These are phyloP conservation scores for Drosophila takahashii DNA, from an alignment of 1,140 invertebrate genomes.

Conservation along the genomic window DNA sequence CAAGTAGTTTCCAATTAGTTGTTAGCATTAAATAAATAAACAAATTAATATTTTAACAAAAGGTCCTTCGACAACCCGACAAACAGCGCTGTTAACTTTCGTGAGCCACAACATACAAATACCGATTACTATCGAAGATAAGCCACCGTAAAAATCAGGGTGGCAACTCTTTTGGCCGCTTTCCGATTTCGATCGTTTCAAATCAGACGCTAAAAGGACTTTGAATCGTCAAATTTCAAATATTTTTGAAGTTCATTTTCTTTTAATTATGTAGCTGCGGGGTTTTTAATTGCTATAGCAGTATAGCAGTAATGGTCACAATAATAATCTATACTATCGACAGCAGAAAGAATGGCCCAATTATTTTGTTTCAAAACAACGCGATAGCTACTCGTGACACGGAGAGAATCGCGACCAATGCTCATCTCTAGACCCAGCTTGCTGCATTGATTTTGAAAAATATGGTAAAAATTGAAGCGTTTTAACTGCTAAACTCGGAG, in stretches of 20 bases:
- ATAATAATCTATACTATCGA: too few relatives aligned
- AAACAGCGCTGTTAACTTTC: background rate
- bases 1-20: too few relatives aligned
- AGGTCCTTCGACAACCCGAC: background rate
- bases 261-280: too few relatives aligned
- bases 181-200: too few relatives aligned
- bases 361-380: background rate
- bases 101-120: background rate
- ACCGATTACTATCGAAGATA: conserved; percentile 1
- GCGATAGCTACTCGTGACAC: background rate
- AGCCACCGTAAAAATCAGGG: too few relatives aligned
- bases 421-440: background rate
- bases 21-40: too few relatives aligned
- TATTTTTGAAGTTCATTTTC: too few relatives aligned
- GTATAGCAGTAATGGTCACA: too few relatives aligned
- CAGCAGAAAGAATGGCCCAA: background rate
- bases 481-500: background rate
- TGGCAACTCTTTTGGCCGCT: too few relatives aligned
- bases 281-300: too few relatives aligned
- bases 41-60: background rate
- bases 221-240: too few relatives aligned
- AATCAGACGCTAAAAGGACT: too few relatives aligned
- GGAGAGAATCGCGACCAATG: background rate
- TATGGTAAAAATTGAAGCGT: conserved; percentile 37
- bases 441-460: conserved; percentile 49